phyloP scores from a whole-genome alignment of 2,888 invertebrate species.

The Ashinkailepas kermadecensis region DNA sequence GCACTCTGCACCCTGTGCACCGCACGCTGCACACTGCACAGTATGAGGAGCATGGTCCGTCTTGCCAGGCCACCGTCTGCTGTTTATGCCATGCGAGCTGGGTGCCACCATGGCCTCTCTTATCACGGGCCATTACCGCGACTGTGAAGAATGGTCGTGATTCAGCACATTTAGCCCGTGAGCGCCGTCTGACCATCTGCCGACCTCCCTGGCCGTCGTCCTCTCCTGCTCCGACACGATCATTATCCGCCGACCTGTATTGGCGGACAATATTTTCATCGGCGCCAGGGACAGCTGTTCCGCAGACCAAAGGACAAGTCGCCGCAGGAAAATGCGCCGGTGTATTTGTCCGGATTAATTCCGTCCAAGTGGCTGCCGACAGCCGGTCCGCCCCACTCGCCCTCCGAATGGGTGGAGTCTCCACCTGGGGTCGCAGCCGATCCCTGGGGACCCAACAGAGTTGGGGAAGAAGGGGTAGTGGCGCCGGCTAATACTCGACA shows the following conservation, averaged over 20 bases:
- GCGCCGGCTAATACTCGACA: not conserved
- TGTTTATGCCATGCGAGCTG: not conserved
- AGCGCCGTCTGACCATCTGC: not conserved
- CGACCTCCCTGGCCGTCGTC: not conserved
- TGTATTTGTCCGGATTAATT: constrained; percentile 1
- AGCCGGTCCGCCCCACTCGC: too few species aligned
- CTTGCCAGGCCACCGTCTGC: not conserved
- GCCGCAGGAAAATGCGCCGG: not conserved
- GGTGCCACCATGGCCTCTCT: constrained; percentile 3
- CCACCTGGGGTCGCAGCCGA: too few species aligned
- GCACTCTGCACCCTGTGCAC: not conserved
- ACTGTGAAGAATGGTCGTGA: not conserved
- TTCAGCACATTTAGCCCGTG: not conserved
- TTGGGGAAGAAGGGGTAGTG: not conserved
- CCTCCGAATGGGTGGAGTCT: too few species aligned
- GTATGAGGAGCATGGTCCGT: not conserved
- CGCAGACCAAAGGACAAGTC: not conserved
- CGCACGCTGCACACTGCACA: not conserved
- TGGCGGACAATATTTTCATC: not conserved
- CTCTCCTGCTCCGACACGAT: not conserved
- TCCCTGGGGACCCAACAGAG: too few species aligned
- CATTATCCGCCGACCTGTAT: not conserved
- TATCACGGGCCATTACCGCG: not conserved
- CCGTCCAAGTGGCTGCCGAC: not conserved
- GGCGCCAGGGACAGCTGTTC: not conserved